phyloP scores from a whole-genome alignment of 2,888 invertebrate genomes.

The Stenodera caucasica region DNA sequence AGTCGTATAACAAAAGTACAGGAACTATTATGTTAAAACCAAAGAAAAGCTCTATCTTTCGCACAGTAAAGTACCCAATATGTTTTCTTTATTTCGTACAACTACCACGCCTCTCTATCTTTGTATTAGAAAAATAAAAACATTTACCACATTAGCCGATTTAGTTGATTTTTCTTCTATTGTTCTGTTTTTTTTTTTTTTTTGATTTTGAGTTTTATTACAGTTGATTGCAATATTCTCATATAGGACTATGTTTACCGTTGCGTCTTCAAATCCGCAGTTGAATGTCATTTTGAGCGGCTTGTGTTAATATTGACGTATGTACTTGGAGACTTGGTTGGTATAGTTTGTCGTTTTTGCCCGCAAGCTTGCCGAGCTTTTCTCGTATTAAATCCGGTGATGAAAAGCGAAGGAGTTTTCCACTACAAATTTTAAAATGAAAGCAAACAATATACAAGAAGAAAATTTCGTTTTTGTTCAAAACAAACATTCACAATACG shows the following conservation, averaged over 20 bases:
- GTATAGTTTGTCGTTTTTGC: constrained; percentile 43
- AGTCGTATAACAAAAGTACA: constrained; percentile 29
- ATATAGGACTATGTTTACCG: constrained; percentile 21
- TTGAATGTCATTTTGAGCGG: constrained; percentile 48
- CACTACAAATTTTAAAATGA: constrained; percentile 35
- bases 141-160: constrained; percentile 15
- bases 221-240: constrained; percentile 16
- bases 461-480: background rate
- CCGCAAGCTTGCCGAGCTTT: constrained; percentile 40
- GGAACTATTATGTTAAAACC: constrained; percentile 33
- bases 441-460: constrained; percentile 17
- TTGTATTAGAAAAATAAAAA: constrained; percentile 15
- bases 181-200: background rate
- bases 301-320: constrained; percentile 52
- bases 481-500: background rate
- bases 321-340: constrained; percentile 41
- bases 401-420: constrained; percentile 38
- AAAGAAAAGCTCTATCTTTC: constrained; percentile 23
- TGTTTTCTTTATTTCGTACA: constrained; percentile 26
- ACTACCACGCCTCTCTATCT: constrained; percentile 17
- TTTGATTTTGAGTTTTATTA: constrained; percentile 8
- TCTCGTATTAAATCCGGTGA: constrained; percentile 44
- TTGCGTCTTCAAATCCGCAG: constrained; percentile 33
- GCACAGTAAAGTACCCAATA: constrained; percentile 26
- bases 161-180: no score